These are phyloP conservation scores for Eilema griseolum DNA, from an alignment of 2,888 invertebrate species.

Conservation along the genomic window DNA sequence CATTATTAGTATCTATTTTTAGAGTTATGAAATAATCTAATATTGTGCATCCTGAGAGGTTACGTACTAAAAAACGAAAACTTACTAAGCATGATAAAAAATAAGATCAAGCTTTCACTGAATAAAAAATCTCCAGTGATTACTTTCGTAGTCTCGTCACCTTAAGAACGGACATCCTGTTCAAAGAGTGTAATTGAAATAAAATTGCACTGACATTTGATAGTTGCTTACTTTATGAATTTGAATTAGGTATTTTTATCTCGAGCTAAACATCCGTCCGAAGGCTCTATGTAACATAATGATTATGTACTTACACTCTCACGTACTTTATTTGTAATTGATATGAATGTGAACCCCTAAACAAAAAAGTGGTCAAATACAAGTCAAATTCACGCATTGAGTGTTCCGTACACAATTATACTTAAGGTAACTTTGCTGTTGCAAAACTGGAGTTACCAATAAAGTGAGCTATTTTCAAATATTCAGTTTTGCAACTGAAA, in stretches of 20 bases:
- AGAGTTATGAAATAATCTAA: not conserved
- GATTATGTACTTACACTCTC: slow-evolving; percentile 48
- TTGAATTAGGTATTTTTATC: slow-evolving; percentile 57
- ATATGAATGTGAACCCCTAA: not conserved
- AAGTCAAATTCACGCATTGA: not conserved
- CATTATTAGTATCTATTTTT: too few species aligned
- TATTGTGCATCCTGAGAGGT: not conserved
- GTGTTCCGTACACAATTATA: not conserved
- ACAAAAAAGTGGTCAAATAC: not conserved
- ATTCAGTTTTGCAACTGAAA: too few species aligned
- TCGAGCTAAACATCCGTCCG: slow-evolving; percentile 53
- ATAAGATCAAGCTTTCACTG: slow-evolving; percentile 66
- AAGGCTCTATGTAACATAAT: slow-evolving; percentile 27
- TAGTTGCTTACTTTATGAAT: slow-evolving; percentile 56
- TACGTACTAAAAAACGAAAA: not conserved
- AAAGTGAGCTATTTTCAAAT: too few species aligned
- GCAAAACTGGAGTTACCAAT: too few species aligned
- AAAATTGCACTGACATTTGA: slow-evolving; percentile 65
- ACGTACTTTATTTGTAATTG: slow-evolving; percentile 35
- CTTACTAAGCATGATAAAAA: not conserved
- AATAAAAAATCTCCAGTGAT: slow-evolving; percentile 68
- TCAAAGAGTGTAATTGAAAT: slow-evolving; percentile 73
- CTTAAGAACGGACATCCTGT: slow-evolving; percentile 72
- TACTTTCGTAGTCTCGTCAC: slow-evolving; percentile 48
- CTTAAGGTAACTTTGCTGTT: too few species aligned